These are phyloP conservation scores for Octodon degus DNA, from an alignment of 2,113 vertebrate species.

Conservation along the genomic window DNA sequence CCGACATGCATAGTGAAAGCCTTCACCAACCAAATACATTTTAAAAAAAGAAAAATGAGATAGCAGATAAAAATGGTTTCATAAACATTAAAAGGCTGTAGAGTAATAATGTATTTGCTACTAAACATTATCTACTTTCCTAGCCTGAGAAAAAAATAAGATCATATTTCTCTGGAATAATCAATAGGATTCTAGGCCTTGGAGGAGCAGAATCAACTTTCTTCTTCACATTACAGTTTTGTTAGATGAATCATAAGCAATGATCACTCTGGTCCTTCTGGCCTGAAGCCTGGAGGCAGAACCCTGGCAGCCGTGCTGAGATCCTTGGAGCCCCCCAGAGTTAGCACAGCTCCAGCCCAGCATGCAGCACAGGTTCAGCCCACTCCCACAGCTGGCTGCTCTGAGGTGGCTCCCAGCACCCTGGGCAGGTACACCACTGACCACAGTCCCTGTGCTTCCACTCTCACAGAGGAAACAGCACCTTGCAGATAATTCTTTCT, in stretches of 20 bases:
- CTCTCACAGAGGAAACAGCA: neutral
- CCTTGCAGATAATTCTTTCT: neutral
- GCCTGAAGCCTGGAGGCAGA: neutral
- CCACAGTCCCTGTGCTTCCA: neutral
- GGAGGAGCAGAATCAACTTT: neutral
- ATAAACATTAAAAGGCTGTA: neutral
- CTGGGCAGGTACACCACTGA: neutral
- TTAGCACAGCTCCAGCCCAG: neutral
- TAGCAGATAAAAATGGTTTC: neutral
- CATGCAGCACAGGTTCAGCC: neutral
- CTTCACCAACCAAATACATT: too few relatives aligned
- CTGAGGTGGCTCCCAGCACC: neutral
- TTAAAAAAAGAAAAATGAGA: neutral
- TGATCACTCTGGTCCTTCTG: neutral
- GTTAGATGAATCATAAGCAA: neutral
- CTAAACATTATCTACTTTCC: neutral
- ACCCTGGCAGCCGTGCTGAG: too few relatives aligned
- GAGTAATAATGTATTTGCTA: neutral
- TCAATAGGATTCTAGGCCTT: neutral
- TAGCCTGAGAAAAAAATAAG: slow-evolving; percentile 9
- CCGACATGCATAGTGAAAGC: too few relatives aligned
- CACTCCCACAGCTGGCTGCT: neutral
- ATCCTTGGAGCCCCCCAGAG: neutral
- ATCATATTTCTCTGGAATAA: slow-evolving; percentile 15
- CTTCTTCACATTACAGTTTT: neutral